Percentiles rank a stretch among this genome's conserved stretches.
Conservation (phyloP, 2,888 invertebrate genomes). For the Minunthozetes semirufus region DNA sequence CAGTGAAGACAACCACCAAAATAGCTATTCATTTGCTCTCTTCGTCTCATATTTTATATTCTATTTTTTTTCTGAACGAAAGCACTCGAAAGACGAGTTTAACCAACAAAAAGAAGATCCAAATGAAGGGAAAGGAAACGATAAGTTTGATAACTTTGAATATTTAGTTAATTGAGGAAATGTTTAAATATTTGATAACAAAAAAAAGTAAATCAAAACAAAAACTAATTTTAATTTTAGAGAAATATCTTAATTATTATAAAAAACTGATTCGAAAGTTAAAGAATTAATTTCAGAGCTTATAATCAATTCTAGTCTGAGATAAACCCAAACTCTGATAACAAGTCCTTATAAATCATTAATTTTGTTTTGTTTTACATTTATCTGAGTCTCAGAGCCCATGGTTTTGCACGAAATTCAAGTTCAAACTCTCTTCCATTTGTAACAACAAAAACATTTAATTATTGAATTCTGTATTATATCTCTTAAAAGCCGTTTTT, state of each 20-base stretch:
- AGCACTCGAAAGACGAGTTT: background rate
- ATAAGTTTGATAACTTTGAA: background rate
- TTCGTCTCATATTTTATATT: background rate
- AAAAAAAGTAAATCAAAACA: background rate
- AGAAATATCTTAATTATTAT: constrained; percentile 17
- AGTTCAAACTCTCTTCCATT: background rate
- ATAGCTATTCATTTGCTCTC: constrained; percentile 4
- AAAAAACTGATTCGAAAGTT: background rate
- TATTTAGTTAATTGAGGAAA: constrained; percentile 18
- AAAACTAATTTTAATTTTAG: background rate
- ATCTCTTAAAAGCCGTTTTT: background rate
- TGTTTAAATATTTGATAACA: constrained; percentile 25
- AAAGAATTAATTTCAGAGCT: background rate
- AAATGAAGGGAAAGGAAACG: background rate
- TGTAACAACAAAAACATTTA: constrained; percentile 12
- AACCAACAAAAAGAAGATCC: background rate
- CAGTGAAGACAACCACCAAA: constrained; percentile 7
- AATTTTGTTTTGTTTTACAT: constrained; percentile 17
- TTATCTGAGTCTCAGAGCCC: background rate
- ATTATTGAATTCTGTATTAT: background rate
- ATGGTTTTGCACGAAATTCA: constrained; percentile 12
- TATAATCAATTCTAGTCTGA: background rate
- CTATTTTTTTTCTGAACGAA: background rate
- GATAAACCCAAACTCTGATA: background rate
- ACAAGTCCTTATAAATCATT: constrained; percentile 16